Conservation (phyloP, 1,140 invertebrate genomes). For the Drosophila persimilis region DNA sequence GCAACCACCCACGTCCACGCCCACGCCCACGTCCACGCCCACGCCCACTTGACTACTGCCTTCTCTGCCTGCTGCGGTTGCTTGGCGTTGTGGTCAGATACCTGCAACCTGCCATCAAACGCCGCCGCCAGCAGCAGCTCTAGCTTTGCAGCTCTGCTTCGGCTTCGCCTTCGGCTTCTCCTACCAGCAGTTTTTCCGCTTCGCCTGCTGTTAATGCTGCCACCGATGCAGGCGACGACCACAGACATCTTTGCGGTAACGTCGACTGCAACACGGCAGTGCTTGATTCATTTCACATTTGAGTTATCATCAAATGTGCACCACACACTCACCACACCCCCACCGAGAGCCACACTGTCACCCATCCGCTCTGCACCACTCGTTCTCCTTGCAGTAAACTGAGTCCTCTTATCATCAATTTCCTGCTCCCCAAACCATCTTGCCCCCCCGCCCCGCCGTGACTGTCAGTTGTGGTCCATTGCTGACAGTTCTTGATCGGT, state of each 20-base stretch:
- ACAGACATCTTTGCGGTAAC: conserved; percentile 47
- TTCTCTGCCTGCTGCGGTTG: conserved; percentile 55
- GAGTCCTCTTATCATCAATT: conserved; percentile 55
- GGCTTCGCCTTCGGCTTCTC: no score
- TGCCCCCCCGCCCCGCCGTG: conserved; percentile 1
- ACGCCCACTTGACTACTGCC: conserved; percentile 9
- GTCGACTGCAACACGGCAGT: conserved; percentile 33
- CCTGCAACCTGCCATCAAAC: not conserved
- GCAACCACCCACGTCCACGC: conserved; percentile 39
- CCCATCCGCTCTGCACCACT: conserved; percentile 31
- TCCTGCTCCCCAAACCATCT: conserved; percentile 7
- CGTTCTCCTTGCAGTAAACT: conserved; percentile 32
- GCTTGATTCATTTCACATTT: conserved; percentile 57
- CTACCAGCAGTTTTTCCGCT: conserved; percentile 55
- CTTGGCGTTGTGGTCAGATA: conserved; percentile 69
- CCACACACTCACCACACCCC: conserved; percentile 8
- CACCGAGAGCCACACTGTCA: not conserved
- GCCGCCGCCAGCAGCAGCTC: conserved; percentile 23
- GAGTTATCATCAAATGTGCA: conserved; percentile 61
- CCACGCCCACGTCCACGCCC: conserved; percentile 8
- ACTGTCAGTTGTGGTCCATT: conserved; percentile 30
- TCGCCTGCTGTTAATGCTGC: conserved; percentile 42
- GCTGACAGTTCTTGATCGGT: conserved; percentile 44
- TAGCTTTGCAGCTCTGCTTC: no score
- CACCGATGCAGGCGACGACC: conserved; percentile 22